Conservation (phyloP, 2,113 vertebrate genomes). For the Egretta garzetta region DNA sequence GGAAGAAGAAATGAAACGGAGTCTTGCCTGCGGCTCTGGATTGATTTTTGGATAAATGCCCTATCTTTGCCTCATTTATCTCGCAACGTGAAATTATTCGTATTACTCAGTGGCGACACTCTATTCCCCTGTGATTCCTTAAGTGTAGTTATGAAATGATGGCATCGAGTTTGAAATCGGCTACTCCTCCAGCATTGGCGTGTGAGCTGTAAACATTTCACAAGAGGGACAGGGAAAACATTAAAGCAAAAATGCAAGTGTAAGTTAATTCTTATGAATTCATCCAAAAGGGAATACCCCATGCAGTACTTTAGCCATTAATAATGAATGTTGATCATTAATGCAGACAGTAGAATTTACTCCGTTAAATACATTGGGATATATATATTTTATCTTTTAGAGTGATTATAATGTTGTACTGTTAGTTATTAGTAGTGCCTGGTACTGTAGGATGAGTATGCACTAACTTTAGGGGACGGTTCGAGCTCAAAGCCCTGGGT, state of each 20-base stretch:
- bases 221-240: not conserved
- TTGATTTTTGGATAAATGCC: conserved; percentile 53
- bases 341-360: conserved; percentile 5
- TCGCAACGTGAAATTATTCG: conserved; percentile 29
- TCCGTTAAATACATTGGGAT: not conserved
- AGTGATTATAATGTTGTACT: not conserved
- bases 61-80: conserved; percentile 23
- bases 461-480: not conserved
- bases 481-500: not conserved
- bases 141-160: not conserved
- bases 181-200: not conserved
- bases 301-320: not conserved
- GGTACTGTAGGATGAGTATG: not conserved
- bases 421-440: not conserved
- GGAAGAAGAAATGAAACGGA: not conserved
- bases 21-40: not conserved
- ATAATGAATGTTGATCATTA: not conserved
- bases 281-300: not conserved
- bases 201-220: not conserved
- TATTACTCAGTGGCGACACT: not conserved
- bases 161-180: not conserved
- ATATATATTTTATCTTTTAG: not conserved
- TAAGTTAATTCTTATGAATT: not conserved
- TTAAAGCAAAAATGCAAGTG: not conserved
- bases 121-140: not conserved